These are phyloP conservation scores for Cirrhinus mrigala DNA, from an alignment of 2,797 vertebrate species.

Conservation along the genomic window DNA sequence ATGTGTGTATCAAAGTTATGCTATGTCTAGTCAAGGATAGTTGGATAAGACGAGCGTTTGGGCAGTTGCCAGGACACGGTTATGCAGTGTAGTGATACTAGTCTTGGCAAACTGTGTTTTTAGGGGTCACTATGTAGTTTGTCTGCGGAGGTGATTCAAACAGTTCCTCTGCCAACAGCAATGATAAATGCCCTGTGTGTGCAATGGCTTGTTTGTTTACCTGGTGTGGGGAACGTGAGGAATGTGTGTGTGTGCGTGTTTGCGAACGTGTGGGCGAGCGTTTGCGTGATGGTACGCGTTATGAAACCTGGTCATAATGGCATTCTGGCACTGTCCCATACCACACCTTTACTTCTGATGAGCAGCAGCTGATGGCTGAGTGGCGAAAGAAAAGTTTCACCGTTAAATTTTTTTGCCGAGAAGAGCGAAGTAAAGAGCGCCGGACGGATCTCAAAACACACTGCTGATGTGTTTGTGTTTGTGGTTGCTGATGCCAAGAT, in stretches of 20 bases:
- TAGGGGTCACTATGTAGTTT: conserved; percentile 36
- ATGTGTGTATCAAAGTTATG: not conserved
- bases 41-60: not conserved
- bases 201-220: conserved; percentile 59
- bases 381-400: not conserved
- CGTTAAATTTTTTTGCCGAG: too few species aligned
- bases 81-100: not conserved
- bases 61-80: not conserved
- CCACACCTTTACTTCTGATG: conserved; percentile 65
- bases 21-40: conserved; percentile 28
- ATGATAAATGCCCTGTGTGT: conserved; percentile 10
- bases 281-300: conserved; percentile 72
- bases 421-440: not conserved
- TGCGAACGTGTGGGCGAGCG: conserved; percentile 62
- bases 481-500: not conserved
- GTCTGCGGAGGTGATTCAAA: conserved; percentile 1
- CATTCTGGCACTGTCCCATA: conserved; percentile 45
- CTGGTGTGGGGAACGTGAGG: conserved; percentile 65
- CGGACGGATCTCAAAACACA: conserved; percentile 1
- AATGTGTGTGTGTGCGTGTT: conserved; percentile 62
- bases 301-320: conserved; percentile 43
- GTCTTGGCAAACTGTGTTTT: not conserved
- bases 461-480: not conserved
- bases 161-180: not conserved
- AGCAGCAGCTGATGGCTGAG: conserved; percentile 10